These are phyloP conservation scores for Acanthosepion pharaonis DNA, from an alignment of 2,888 invertebrate genomes.

Conservation along the genomic window DNA sequence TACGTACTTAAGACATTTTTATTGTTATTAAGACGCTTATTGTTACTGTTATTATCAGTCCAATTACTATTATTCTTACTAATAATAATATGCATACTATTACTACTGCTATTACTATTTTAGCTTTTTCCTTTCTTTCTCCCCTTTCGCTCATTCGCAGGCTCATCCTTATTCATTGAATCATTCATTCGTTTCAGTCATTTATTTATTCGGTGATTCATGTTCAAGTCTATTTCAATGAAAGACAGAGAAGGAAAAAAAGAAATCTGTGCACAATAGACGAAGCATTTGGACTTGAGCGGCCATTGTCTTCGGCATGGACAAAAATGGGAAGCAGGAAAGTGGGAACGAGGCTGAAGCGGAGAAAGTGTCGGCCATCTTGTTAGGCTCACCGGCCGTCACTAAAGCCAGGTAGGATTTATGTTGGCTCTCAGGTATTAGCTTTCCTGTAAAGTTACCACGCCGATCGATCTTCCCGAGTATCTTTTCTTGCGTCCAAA, in stretches of 20 bases:
- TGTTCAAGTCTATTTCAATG: neutral
- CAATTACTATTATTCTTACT: neutral
- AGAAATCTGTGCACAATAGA: neutral
- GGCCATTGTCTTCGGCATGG: neutral
- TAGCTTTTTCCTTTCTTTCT: neutral
- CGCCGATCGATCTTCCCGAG: neutral
- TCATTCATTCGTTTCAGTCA: neutral
- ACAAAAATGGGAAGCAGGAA: neutral
- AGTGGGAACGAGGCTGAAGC: neutral
- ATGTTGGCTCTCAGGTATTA: neutral
- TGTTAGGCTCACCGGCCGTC: neutral
- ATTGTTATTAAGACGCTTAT: neutral
- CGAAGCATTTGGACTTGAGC: neutral
- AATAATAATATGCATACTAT: neutral
- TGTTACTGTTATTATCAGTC: neutral
- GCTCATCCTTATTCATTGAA: neutral
- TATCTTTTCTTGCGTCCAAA: neutral
- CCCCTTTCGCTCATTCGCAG: neutral
- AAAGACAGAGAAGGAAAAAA: neutral
- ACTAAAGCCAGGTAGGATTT: neutral
- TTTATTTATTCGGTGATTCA: constrained; percentile 1
- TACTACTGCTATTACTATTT: neutral
- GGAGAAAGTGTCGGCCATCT: neutral
- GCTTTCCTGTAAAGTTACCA: neutral
- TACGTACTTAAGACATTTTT: neutral